These are phyloP conservation scores for Epinephelus fuscoguttatus DNA, from an alignment of 2,113 vertebrate genomes.

Conservation along the genomic window DNA sequence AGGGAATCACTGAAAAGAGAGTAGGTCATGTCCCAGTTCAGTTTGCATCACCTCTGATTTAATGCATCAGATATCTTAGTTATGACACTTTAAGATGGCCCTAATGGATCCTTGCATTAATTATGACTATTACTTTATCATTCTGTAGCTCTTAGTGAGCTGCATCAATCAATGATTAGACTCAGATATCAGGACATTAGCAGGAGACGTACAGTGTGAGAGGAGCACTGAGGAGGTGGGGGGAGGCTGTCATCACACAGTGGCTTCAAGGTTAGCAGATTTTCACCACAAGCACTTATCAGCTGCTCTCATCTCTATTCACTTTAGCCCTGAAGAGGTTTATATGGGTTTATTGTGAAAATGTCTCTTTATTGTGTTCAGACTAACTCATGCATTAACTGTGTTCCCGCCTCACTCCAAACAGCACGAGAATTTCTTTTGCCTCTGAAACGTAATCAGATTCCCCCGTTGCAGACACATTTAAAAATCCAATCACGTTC, in stretches of 20 bases:
- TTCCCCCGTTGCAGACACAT: slow-evolving; percentile 9
- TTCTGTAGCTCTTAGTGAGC: slow-evolving; percentile 62
- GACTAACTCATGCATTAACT: slow-evolving; percentile 27
- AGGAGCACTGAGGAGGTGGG: slow-evolving; percentile 2
- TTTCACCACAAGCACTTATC: slow-evolving; percentile 36
- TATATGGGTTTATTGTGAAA: slow-evolving; percentile 41
- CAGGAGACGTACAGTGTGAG: slow-evolving; percentile 24
- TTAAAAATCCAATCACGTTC: slow-evolving; percentile 40
- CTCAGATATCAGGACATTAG: slow-evolving; percentile 44
- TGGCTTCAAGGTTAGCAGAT: slow-evolving; percentile 30
- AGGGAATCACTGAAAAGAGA: slow-evolving; percentile 18
- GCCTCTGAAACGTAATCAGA: slow-evolving; percentile 42
- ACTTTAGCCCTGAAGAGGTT: slow-evolving; percentile 16
- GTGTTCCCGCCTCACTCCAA: neutral
- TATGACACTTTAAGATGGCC: slow-evolving; percentile 49
- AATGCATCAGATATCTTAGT: slow-evolving; percentile 44
- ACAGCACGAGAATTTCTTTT: slow-evolving; percentile 16
- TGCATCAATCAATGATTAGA: slow-evolving; percentile 59
- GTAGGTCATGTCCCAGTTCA: slow-evolving; percentile 22
- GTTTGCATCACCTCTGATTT: slow-evolving; percentile 30
- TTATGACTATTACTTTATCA: slow-evolving; percentile 66
- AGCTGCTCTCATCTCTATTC: slow-evolving; percentile 29
- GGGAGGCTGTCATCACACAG: slow-evolving; percentile 8
- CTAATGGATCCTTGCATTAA: slow-evolving; percentile 73
- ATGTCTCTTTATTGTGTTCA: slow-evolving; percentile 38